phyloP scores from a whole-genome alignment of 2,888 invertebrate species.

The Tenthredo amoena region DNA sequence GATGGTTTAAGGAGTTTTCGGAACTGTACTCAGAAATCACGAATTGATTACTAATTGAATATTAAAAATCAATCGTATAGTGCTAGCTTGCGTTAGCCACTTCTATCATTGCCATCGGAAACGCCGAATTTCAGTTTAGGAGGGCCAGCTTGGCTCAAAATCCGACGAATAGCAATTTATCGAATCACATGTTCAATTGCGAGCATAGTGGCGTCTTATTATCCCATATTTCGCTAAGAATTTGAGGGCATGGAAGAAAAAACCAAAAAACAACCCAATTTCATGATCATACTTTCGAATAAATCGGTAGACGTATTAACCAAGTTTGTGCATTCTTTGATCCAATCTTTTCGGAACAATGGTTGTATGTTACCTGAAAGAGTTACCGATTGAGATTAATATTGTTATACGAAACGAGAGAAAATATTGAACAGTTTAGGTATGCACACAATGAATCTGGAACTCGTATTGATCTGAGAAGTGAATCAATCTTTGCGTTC shows the following conservation, averaged over 20 bases:
- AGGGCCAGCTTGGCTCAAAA: no score
- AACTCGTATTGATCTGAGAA: not conserved
- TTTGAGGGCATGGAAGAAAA: not conserved
- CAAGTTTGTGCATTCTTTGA: not conserved
- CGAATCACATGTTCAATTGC: not conserved
- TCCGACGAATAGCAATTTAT: not conserved
- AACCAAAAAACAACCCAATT: not conserved
- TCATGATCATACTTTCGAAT: not conserved
- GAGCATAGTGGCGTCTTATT: not conserved
- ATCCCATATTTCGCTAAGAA: not conserved
- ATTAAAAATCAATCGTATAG: not conserved
- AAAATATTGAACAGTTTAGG: not conserved
- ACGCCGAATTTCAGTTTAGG: not conserved
- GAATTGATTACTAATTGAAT: not conserved
- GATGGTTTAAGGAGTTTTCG: slow-evolving; percentile 12
- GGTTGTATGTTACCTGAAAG: no score
- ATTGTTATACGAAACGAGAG: not conserved
- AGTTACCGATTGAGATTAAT: not conserved
- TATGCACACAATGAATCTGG: not conserved
- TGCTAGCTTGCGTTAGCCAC: not conserved
- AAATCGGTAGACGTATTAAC: not conserved
- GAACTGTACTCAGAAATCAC: not conserved
- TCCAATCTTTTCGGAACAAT: not conserved
- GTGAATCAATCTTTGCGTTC: not conserved
- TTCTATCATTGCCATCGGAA: not conserved